Conservation (phyloP, 2,888 invertebrate genomes). For the Pandemis heparana region DNA sequence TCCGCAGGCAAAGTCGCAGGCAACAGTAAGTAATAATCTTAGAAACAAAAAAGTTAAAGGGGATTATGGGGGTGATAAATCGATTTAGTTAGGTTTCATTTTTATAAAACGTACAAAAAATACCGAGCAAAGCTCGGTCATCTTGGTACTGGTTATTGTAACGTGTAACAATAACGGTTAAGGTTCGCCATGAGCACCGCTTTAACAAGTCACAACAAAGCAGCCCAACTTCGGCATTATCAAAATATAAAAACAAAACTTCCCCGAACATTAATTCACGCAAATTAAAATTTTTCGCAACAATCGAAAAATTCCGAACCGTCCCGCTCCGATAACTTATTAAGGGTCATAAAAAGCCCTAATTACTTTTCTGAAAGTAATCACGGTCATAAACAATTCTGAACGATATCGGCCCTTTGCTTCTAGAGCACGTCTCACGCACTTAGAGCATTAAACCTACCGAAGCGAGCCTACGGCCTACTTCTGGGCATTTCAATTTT, state of each 20-base stretch:
- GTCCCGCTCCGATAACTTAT: constrained; percentile 32
- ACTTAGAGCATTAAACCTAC: constrained; percentile 21
- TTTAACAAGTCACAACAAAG: background rate
- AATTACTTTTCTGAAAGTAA: constrained; percentile 40
- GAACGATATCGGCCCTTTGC: constrained; percentile 43
- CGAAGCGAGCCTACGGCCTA: background rate
- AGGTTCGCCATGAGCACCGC: too few species aligned
- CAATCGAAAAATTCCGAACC: constrained; percentile 14
- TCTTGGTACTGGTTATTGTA: too few species aligned
- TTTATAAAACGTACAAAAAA: too few species aligned
- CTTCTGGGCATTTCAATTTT: background rate
- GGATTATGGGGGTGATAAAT: too few species aligned
- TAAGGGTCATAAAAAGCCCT: constrained; percentile 37
- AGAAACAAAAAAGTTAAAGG: too few species aligned
- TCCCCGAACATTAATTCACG: constrained; percentile 15
- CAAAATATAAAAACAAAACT: constrained; percentile 7
- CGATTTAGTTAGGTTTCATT: too few species aligned
- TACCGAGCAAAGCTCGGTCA: too few species aligned
- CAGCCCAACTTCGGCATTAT: constrained; percentile 2
- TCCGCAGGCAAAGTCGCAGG: too few species aligned
- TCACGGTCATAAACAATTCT: constrained; percentile 40
- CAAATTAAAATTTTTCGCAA: constrained; percentile 20
- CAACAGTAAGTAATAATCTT: too few species aligned
- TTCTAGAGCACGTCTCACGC: constrained; percentile 46
- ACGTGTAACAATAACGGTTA: too few species aligned